Evolutionary conservation across 2,888 invertebrate genomes (phyloP).

Genomic region (Vanessa cardui): DNA sequence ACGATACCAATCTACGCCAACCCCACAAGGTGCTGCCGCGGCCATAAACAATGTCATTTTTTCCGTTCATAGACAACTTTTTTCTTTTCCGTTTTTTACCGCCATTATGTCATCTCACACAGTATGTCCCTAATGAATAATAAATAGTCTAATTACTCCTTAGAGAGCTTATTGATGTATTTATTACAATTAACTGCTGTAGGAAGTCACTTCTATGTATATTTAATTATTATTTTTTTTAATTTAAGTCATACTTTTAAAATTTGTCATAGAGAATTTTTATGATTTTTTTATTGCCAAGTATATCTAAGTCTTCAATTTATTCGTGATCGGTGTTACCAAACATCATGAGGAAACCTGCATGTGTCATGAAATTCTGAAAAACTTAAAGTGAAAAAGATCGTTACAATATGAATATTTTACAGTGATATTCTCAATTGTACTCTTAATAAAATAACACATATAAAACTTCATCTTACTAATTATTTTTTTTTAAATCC

Average conservation of each 20-base stretch:
- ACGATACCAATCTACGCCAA: slow-evolving; percentile 40
- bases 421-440: too few relatives aligned
- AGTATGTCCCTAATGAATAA: slow-evolving; percentile 59
- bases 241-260: background rate
- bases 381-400: too few relatives aligned
- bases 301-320: too few relatives aligned
- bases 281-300: too few relatives aligned
- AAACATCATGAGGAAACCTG: too few relatives aligned
- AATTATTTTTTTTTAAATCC: too few relatives aligned
- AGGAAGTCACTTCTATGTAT: slow-evolving; percentile 17
- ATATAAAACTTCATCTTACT: too few relatives aligned
- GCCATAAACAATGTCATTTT: slow-evolving; percentile 52
- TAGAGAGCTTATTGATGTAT: slow-evolving; percentile 52
- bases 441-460: too few relatives aligned
- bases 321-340: too few relatives aligned
- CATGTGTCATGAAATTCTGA: too few relatives aligned
- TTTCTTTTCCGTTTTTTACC: slow-evolving; percentile 46
- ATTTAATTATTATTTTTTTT: background rate
- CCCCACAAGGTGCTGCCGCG: slow-evolving; percentile 36
- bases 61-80: slow-evolving; percentile 40
- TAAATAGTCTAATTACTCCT: slow-evolving; percentile 63
- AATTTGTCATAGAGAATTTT: background rate
- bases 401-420: too few relatives aligned
- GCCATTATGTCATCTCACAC: slow-evolving; percentile 62
- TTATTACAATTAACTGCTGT: slow-evolving; percentile 40